Conservation (phyloP, 2,113 vertebrate species). For the Redunca redunca region DNA sequence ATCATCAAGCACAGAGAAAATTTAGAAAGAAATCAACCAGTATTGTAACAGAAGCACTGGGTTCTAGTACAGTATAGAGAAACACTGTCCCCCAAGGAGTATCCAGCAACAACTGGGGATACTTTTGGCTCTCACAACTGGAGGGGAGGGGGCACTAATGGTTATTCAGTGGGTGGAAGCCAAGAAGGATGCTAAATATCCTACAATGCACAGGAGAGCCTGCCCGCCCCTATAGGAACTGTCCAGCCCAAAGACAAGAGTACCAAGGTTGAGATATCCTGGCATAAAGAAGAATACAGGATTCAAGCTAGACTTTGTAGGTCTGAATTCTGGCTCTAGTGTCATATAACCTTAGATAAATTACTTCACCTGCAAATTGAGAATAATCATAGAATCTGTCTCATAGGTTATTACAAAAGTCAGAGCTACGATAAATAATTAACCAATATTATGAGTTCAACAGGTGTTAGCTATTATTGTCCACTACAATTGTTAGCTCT, state of each 20-base stretch:
- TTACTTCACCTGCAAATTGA: not conserved
- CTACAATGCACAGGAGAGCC: not conserved
- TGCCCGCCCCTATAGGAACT: not conserved
- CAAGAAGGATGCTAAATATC: not conserved
- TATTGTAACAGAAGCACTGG: not conserved
- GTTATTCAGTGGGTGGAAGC: not conserved
- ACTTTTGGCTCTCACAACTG: not conserved
- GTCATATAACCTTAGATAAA: not conserved
- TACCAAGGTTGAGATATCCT: not conserved
- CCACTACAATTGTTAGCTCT: not conserved
- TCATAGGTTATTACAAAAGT: not conserved
- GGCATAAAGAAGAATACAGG: not conserved
- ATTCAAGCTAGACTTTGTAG: not conserved
- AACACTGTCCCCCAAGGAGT: not conserved
- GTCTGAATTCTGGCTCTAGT: not conserved
- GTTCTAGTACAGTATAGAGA: not conserved
- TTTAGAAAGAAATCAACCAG: not conserved
- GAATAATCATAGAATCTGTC: not conserved
- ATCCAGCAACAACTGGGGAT: not conserved
- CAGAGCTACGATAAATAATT: not conserved
- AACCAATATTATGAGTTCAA: not conserved
- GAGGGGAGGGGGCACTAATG: not conserved
- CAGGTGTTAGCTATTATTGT: not conserved
- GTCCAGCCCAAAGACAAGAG: not conserved
- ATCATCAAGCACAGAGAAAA: not conserved